Conservation (phyloP, 2,797 vertebrate species). For the Ptychadena robeensis region DNA sequence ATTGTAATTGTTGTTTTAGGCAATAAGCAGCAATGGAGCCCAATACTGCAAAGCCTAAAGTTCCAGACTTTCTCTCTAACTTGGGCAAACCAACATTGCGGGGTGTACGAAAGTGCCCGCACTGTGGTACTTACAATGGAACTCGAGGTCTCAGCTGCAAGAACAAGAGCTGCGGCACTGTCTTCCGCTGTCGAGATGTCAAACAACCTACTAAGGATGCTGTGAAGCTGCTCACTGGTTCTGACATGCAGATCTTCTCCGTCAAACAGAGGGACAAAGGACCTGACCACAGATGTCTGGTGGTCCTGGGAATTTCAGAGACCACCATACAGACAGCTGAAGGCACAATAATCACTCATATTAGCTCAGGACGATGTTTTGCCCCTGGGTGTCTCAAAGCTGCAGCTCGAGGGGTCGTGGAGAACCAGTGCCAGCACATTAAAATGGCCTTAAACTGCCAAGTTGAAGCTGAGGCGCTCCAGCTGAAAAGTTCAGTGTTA, state of each 20-base stretch:
- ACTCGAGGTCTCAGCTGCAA: slow-evolving; percentile 94
- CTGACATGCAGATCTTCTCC: slow-evolving; percentile 81
- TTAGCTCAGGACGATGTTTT: slow-evolving; percentile 88
- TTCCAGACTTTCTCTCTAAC: slow-evolving; percentile 86
- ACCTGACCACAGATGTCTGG: slow-evolving; percentile 81
- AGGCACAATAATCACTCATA: slow-evolving; percentile 82
- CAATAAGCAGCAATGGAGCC: slow-evolving; percentile 71
- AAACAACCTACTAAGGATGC: slow-evolving; percentile 76
- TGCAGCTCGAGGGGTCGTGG: slow-evolving; percentile 71
- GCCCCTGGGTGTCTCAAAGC: slow-evolving; percentile 80
- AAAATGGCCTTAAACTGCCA: slow-evolving; percentile 86
- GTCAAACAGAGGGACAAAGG: slow-evolving; percentile 85
- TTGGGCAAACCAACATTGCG: slow-evolving; percentile 89
- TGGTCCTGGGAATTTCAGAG: slow-evolving; percentile 85
- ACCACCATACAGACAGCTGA: slow-evolving; percentile 83
- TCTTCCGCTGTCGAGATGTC: slow-evolving; percentile 79
- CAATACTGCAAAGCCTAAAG: slow-evolving; percentile 73
- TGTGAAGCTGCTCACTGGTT: slow-evolving; percentile 82
- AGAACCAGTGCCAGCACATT: slow-evolving; percentile 87
- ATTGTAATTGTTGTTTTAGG: slow-evolving; percentile 9
- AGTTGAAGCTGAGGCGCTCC: slow-evolving; percentile 79
- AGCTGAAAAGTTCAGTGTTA: slow-evolving; percentile 86
- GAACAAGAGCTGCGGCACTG: slow-evolving; percentile 88
- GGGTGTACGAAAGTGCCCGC: slow-evolving; percentile 89
- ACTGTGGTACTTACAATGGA: slow-evolving; percentile 91